Percentiles rank a stretch among this genome's conserved stretches.
These are phyloP conservation scores for Folsomia manolachei DNA, from an alignment of 2,888 invertebrate species.

Conservation along the genomic window DNA sequence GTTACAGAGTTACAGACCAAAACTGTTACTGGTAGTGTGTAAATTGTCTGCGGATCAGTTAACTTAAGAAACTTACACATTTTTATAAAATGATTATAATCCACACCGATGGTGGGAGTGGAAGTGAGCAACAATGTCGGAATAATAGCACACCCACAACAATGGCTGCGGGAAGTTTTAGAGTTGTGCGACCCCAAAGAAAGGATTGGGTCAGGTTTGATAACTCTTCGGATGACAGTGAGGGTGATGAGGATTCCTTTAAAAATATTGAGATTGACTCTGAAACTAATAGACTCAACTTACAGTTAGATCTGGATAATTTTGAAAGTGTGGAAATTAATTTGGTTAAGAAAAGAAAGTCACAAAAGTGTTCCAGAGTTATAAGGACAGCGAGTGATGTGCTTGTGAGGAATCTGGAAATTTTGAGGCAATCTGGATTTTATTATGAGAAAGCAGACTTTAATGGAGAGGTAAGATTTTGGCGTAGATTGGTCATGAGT, in stretches of 20 bases:
- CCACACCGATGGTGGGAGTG: neutral
- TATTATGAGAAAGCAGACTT: neutral
- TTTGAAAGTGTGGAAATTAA: neutral
- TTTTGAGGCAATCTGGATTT: neutral
- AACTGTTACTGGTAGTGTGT: too few species aligned
- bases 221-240: neutral
- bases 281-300: neutral
- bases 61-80: too few species aligned
- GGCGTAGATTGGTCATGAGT: too few species aligned
- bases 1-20: too few species aligned
- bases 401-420: neutral
- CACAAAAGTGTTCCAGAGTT: neutral
- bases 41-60: too few species aligned
- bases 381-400: neutral
- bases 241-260: neutral
- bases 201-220: neutral
- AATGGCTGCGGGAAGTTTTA: neutral
- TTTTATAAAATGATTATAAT: neutral
- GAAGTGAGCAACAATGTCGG: neutral
- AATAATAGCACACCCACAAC: neutral
- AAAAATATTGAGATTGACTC: neutral
- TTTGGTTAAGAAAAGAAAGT: neutral
- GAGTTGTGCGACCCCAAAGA: neutral
- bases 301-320: neutral
- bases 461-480: slow-evolving; percentile 1